phyloP scores from a whole-genome alignment of 1,140 invertebrate genomes.

The Psilanteris sp. region DNA sequence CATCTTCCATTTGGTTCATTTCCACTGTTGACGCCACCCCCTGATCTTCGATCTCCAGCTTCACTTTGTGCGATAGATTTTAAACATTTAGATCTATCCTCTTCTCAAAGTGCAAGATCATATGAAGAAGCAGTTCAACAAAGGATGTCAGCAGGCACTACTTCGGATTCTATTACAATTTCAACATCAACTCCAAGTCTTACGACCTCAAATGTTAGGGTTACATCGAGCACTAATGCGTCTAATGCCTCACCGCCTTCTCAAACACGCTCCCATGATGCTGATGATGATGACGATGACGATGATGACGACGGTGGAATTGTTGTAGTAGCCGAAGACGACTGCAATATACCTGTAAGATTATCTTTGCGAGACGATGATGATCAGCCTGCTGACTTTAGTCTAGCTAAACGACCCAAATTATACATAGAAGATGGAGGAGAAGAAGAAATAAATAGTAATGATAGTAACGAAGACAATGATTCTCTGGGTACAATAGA shows the following conservation, averaged over 20 bases:
- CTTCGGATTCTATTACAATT: constrained; percentile 51
- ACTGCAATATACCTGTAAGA: constrained; percentile 65
- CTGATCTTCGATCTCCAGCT: constrained; percentile 67
- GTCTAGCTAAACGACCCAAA: constrained; percentile 84
- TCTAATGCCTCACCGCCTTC: constrained; percentile 71
- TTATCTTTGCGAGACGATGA: constrained; percentile 70
- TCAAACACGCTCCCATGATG: constrained; percentile 68
- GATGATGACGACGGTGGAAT: constrained; percentile 83
- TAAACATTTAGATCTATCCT: constrained; percentile 84
- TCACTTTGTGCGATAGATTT: constrained; percentile 84
- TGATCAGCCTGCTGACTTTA: constrained; percentile 85
- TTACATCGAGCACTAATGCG: constrained; percentile 51
- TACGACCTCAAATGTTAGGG: constrained; percentile 82
- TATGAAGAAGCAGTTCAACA: constrained; percentile 77
- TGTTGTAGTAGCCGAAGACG: constrained; percentile 71
- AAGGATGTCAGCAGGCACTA: constrained; percentile 71
- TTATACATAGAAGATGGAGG: constrained; percentile 82
- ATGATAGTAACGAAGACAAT: constrained; percentile 86
- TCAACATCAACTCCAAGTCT: constrained; percentile 74
- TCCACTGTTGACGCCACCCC: constrained; percentile 81
- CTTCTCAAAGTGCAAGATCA: constrained; percentile 68
- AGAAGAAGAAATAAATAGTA: constrained; percentile 84
- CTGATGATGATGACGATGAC: constrained; percentile 81
- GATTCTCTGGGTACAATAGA: constrained; percentile 80
- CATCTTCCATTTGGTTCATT: constrained; percentile 88